Conservation (phyloP, 2,888 invertebrate species). For the Odontocolon sp. region DNA sequence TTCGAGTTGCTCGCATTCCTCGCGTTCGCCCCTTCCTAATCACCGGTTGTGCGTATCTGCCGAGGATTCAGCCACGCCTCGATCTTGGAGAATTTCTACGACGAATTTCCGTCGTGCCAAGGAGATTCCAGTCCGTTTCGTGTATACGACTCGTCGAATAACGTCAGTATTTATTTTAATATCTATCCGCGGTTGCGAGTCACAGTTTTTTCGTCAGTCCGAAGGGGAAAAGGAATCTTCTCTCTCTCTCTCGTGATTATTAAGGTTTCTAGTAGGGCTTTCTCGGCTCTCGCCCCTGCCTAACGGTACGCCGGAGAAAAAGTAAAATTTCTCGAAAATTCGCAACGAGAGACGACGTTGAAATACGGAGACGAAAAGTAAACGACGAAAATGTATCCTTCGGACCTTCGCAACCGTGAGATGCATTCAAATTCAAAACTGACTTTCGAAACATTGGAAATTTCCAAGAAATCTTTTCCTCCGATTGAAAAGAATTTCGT, state of each 20-base stretch:
- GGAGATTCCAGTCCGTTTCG: too few relatives aligned
- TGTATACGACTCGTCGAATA: too few relatives aligned
- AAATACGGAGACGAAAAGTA: not conserved
- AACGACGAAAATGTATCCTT: not conserved
- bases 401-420: slow-evolving; percentile 14
- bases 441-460: slow-evolving; percentile 25
- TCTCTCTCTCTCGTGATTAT: slow-evolving; percentile 66
- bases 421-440: slow-evolving; percentile 53
- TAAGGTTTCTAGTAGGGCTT: slow-evolving; percentile 70
- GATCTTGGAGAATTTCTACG: not conserved
- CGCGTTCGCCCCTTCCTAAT: slow-evolving; percentile 52
- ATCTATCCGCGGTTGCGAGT: slow-evolving; percentile 72
- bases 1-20: slow-evolving; percentile 53
- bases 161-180: slow-evolving; percentile 69
- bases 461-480: slow-evolving; percentile 41
- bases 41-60: slow-evolving; percentile 48
- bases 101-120: slow-evolving; percentile 26
- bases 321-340: not conserved
- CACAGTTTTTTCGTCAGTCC: slow-evolving; percentile 63
- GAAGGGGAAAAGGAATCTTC: slow-evolving; percentile 62
- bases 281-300: too few relatives aligned
- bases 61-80: slow-evolving; percentile 21
- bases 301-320: not conserved
- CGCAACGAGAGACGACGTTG: not conserved
- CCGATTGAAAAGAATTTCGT: slow-evolving; percentile 55